phyloP scores from a whole-genome alignment of 2,888 invertebrate species.

The Rhamnusium bicolor region DNA sequence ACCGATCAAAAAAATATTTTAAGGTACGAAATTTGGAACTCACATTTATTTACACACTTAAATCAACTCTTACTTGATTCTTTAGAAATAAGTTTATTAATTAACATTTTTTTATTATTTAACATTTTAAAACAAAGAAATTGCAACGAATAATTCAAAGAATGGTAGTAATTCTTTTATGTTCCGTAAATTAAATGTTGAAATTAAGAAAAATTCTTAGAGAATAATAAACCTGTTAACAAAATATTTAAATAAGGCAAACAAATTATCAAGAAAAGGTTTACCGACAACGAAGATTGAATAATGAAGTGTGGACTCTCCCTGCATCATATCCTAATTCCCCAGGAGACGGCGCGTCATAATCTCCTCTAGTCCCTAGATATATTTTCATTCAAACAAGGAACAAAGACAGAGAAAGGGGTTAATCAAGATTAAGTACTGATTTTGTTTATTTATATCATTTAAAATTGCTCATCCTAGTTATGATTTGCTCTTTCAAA shows the following conservation, averaged over 20 bases:
- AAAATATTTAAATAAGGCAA: background rate
- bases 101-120: too few species aligned
- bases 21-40: too few species aligned
- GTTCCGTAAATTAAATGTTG: too few species aligned
- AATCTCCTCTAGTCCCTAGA: slow-evolving; percentile 4
- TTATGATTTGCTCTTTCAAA: background rate
- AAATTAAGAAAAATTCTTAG: background rate
- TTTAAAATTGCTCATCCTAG: background rate
- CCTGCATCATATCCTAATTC: background rate
- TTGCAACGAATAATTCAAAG: too few species aligned
- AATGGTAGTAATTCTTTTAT: too few species aligned
- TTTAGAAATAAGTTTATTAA: too few species aligned
- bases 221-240: background rate
- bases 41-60: too few species aligned
- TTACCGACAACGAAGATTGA: background rate
- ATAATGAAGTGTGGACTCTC: background rate
- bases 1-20: too few species aligned
- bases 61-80: too few species aligned
- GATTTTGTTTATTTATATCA: slow-evolving; percentile 20
- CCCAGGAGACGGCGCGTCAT: slow-evolving; percentile 1
- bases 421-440: slow-evolving; percentile 14
- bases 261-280: background rate
- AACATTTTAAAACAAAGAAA: too few species aligned
- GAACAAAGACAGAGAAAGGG: background rate
- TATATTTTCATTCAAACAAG: background rate